A percentile compares a stretch with the other conserved stretches of the same genome.
phyloP scores from a whole-genome alignment of 1,140 invertebrate species.

The Sycophila sp. region DNA sequence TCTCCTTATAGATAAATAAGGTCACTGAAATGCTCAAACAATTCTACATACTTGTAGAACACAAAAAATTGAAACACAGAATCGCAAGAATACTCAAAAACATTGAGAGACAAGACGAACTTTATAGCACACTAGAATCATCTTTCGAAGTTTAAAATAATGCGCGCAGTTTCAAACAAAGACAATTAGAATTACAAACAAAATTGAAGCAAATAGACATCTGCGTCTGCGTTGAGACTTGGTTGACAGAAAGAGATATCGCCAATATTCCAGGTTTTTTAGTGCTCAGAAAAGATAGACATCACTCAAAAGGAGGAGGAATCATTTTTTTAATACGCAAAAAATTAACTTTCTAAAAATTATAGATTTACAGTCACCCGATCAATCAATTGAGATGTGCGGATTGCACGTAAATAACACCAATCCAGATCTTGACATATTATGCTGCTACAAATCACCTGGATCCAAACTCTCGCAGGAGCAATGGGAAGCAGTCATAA shows the following conservation, averaged over 20 bases:
- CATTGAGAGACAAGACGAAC: not conserved
- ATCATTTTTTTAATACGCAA: slow-evolving; percentile 5
- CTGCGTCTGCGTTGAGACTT: slow-evolving; percentile 13
- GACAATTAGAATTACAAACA: not conserved
- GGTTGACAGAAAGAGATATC: not conserved
- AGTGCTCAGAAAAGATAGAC: not conserved
- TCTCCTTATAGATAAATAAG: not conserved
- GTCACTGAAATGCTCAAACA: not conserved
- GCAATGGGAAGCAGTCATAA: not conserved
- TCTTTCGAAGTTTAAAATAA: not conserved
- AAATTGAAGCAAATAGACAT: slow-evolving; percentile 2
- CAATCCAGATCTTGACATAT: not conserved
- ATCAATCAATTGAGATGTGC: not conserved
- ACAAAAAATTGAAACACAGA: not conserved
- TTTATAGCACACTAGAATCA: not conserved
- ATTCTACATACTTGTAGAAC: not conserved
- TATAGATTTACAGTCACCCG: not conserved
- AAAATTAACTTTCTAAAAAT: slow-evolving; percentile 10
- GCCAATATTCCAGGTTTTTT: not conserved
- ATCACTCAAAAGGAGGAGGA: slow-evolving; percentile 24
- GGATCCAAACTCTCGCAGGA: not conserved
- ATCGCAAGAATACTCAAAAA: not conserved
- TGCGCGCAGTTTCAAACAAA: not conserved
- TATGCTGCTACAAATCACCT: not conserved
- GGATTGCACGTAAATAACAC: slow-evolving; percentile 14